Percentiles rank a stretch among this genome's conserved stretches.
These are phyloP conservation scores for Scytalopus superciliaris DNA, from an alignment of 2,113 vertebrate species.

Conservation along the genomic window DNA sequence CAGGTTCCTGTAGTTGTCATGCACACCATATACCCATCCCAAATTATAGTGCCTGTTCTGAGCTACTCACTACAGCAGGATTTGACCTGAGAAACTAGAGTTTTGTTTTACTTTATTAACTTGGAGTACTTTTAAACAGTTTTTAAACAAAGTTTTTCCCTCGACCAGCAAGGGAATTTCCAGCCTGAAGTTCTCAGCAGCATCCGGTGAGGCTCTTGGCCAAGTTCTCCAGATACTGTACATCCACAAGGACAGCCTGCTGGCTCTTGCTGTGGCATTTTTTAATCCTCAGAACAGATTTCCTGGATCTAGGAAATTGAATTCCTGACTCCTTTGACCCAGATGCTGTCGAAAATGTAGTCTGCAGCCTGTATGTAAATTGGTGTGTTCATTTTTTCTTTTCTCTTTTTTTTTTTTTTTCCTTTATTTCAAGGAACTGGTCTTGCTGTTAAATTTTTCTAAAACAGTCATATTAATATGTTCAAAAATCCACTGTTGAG, in stretches of 20 bases:
- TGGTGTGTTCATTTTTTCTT: not conserved
- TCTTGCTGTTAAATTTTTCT: slow-evolving; percentile 82
- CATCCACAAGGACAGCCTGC: slow-evolving; percentile 66
- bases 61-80: slow-evolving; percentile 82
- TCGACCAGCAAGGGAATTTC: slow-evolving; percentile 84
- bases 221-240: slow-evolving; percentile 74
- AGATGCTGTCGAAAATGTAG: slow-evolving; percentile 62
- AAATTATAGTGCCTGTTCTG: slow-evolving; percentile 70
- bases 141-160: slow-evolving; percentile 74
- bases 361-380: slow-evolving; percentile 52
- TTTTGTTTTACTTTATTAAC: slow-evolving; percentile 75
- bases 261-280: slow-evolving; percentile 65
- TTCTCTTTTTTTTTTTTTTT: not conserved
- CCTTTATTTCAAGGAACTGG: slow-evolving; percentile 69
- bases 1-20: slow-evolving; percentile 55
- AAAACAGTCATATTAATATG: slow-evolving; percentile 87
- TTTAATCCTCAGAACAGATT: slow-evolving; percentile 72
- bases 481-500: slow-evolving; percentile 91
- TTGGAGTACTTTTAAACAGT: slow-evolving; percentile 71
- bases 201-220: slow-evolving; percentile 73
- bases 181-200: slow-evolving; percentile 74
- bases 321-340: slow-evolving; percentile 78
- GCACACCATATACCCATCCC: slow-evolving; percentile 57
- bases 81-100: slow-evolving; percentile 85
- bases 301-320: slow-evolving; percentile 76